Conservation (phyloP, 2,797 vertebrate species). For the Muscicapa striata region DNA sequence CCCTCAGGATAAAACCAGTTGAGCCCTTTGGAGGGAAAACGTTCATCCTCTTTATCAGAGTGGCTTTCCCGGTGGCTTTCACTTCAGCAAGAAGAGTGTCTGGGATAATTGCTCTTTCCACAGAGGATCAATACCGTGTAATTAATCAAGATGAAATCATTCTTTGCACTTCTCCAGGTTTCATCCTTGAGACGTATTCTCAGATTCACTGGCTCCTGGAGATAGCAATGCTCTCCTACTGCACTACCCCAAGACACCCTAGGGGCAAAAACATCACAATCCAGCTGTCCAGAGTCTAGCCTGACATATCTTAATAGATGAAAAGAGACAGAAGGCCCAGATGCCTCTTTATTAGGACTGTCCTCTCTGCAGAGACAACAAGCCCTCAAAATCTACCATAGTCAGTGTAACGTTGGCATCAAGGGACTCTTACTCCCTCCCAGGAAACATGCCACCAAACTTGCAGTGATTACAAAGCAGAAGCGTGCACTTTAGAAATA, state of each 20-base stretch:
- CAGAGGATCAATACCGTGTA: conserved; percentile 74
- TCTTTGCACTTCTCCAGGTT: conserved; percentile 69
- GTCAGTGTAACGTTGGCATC: background rate
- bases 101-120: conserved; percentile 76
- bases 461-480: conserved; percentile 24
- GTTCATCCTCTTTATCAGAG: conserved; percentile 73
- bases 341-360: conserved; percentile 40
- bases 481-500: background rate
- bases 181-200: conserved; percentile 68
- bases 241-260: conserved; percentile 37
- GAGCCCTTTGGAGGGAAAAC: conserved; percentile 56
- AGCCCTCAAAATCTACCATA: conserved; percentile 34
- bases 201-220: conserved; percentile 46
- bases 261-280: conserved; percentile 51
- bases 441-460: conserved; percentile 17
- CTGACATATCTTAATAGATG: conserved; percentile 68
- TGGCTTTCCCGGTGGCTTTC: conserved; percentile 72
- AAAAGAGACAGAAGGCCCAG: conserved; percentile 48
- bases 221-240: conserved; percentile 24
- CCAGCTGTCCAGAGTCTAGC: conserved; percentile 55
- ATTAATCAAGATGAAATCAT: conserved; percentile 76
- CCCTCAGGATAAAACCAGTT: conserved; percentile 71
- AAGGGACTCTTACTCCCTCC: background rate
- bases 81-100: conserved; percentile 61
- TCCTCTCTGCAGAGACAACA: conserved; percentile 45